Evolutionary conservation across 2,113 vertebrate species (phyloP).

Genomic region (Ciconia maguari): DNA sequence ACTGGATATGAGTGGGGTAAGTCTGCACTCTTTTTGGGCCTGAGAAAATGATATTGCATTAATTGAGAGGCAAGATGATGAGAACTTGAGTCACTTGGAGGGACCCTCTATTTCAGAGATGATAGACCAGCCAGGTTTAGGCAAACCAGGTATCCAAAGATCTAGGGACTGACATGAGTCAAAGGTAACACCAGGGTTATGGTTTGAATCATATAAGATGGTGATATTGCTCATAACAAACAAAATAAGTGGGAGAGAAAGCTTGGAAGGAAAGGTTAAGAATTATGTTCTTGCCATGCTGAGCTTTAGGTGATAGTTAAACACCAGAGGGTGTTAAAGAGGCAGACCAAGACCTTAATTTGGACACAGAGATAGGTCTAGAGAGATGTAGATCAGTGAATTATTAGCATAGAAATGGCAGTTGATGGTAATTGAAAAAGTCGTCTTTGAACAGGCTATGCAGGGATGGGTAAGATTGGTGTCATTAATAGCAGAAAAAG

Average conservation of each 20-base stretch:
- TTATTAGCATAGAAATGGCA: conserved; percentile 25
- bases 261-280: neutral
- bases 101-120: neutral
- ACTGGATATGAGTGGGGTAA: neutral
- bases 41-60: neutral
- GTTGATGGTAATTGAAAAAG: conserved; percentile 38
- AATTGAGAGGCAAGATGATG: neutral
- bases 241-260: neutral
- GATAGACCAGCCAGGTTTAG: neutral
- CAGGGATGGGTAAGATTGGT: neutral
- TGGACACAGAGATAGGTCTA: neutral
- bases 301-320: neutral
- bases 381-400: conserved; percentile 12
- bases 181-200: neutral
- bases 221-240: neutral
- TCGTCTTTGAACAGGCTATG: neutral
- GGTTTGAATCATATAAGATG: neutral
- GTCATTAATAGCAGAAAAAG: neutral
- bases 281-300: neutral
- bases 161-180: neutral
- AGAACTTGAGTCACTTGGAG: neutral
- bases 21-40: neutral
- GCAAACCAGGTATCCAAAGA: neutral
- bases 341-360: neutral
- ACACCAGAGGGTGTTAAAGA: neutral